Evolutionary conservation across 1,140 invertebrate genomes (phyloP), one percentile per base, ranked within the genome.

Genomic region (Mya arenaria): DNA sequence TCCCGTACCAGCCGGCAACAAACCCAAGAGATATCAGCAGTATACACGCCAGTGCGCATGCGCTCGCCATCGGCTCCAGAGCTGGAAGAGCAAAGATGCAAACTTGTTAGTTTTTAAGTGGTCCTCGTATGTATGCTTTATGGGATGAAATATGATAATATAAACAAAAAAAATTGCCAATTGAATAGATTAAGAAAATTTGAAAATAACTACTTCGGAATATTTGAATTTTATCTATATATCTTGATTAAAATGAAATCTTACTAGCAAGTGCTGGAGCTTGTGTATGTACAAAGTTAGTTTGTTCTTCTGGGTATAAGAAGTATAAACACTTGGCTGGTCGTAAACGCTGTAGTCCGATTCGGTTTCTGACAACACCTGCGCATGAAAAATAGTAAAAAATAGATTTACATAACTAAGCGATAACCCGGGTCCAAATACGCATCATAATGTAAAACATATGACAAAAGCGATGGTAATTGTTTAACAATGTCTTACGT

Each of bases 41-140:
- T 44, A 89, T 86, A 79, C 88, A 88, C n/a, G 85, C 37, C 13
- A 90, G 44, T 15, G 88, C 88, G 48, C 85, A 87, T 36, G 83
- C 83, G 73, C 87, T 86, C 4, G 89, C 87, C 32, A 84, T 80
- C 23, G 82, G 23, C 71, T 90, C 88, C 37, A 90, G 60, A 82
- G 87, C 89, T 90, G 84, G 56, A 86, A 80, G 32, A 60, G n/a
- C n/a, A n/a, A n/a, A n/a, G n/a, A n/a, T n/a, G n/a, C n/a, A n/a
- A n/a, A n/a, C n/a, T n/a, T n/a, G n/a, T n/a, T n/a, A n/a, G n/a
- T n/a, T n/a, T n/a, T n/a, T n/a, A n/a, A n/a, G n/a, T n/a, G n/a
- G n/a, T n/a, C n/a, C n/a, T n/a, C n/a, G n/a, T n/a, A n/a, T n/a
- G n/a, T n/a, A n/a, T n/a, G n/a, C n/a, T n/a, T n/a, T n/a, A n/a